These are phyloP conservation scores for Peromyscus melanophrys DNA, from an alignment of 2,797 vertebrate species.

Conservation along the genomic window DNA sequence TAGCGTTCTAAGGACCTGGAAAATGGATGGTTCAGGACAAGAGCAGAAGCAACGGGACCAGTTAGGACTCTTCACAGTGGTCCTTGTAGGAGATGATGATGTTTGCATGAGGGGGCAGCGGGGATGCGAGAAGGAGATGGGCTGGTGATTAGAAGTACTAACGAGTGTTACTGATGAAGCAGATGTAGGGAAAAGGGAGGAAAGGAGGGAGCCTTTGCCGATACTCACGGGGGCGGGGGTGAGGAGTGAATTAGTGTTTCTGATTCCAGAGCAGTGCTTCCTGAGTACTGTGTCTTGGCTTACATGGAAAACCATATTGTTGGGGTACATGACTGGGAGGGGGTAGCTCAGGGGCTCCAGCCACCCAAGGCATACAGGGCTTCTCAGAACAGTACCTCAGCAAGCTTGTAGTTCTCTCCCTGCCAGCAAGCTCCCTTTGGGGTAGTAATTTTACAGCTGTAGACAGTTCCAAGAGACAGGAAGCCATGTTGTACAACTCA, in stretches of 20 bases:
- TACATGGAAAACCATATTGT: neutral
- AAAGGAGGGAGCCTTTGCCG: neutral
- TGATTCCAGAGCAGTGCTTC: neutral
- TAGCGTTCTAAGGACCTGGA: neutral
- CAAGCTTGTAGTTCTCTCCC: neutral
- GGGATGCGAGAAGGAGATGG: neutral
- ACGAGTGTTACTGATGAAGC: neutral
- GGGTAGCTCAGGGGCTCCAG: neutral
- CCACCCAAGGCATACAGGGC: rapidly evolving
- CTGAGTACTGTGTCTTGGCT: neutral
- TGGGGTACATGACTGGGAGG: neutral
- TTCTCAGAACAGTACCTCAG: neutral
- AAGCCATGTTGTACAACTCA: neutral
- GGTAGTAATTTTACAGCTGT: neutral
- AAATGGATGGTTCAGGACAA: neutral
- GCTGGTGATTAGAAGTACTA: neutral
- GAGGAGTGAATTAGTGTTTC: neutral
- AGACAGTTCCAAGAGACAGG: neutral
- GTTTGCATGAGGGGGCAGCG: neutral
- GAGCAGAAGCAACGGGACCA: neutral
- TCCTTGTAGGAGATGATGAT: neutral
- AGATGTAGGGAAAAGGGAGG: neutral
- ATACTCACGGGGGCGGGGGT: neutral
- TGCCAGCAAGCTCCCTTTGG: neutral
- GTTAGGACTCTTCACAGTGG: neutral